phyloP scores from a whole-genome alignment of 2,113 vertebrate species.

The Muntiacus reevesi region DNA sequence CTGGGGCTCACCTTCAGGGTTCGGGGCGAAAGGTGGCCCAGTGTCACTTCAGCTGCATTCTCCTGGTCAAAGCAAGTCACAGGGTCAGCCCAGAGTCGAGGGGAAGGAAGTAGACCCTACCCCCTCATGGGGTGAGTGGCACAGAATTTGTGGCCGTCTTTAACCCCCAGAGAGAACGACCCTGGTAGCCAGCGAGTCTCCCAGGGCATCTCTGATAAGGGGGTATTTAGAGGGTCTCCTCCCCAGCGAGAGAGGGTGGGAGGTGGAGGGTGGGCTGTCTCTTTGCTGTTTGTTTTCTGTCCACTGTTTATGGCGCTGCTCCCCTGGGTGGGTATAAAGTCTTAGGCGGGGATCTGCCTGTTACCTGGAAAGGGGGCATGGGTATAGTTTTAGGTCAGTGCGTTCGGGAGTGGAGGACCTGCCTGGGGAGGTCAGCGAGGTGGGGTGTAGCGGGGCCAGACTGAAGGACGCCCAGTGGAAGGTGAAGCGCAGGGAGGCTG shows the following conservation, averaged over 20 bases:
- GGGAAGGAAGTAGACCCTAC: not conserved
- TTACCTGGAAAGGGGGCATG: not conserved
- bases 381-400: not conserved
- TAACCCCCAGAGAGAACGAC: not conserved
- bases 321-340: not conserved
- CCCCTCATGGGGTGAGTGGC: not conserved
- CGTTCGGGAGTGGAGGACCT: not conserved
- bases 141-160: fast-evolving
- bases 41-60: not conserved
- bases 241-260: not conserved
- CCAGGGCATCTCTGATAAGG: not conserved
- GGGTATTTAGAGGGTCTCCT: not conserved
- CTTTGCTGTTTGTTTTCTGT: not conserved
- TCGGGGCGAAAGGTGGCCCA: not conserved
- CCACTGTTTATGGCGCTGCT: not conserved
- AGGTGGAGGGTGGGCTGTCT: not conserved
- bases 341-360: not conserved
- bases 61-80: not conserved
- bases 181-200: fast-evolving
- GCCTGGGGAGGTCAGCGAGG: not conserved
- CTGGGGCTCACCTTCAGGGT: not conserved
- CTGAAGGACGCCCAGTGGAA: not conserved
- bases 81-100: too few species aligned
- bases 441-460: too few species aligned
- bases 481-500: not conserved